Percentiles rank a stretch among this genome's conserved stretches.
Evolutionary conservation across 2,113 vertebrate species (phyloP).

Genomic region (Panthera uncia): DNA sequence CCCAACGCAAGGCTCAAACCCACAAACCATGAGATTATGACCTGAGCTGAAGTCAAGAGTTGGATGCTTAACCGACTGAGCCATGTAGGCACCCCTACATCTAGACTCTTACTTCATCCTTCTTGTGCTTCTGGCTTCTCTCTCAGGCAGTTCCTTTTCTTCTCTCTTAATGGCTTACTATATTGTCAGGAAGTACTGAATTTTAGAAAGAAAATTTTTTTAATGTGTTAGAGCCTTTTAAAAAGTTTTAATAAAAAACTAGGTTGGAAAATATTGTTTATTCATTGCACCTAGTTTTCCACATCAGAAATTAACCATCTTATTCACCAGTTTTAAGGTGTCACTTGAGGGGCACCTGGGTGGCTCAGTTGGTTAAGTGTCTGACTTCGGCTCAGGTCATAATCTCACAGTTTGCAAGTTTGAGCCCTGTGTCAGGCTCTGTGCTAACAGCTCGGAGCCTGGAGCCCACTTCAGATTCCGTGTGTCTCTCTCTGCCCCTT

Average conservation of each 20-base stretch:
- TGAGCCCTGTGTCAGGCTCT: too few species aligned
- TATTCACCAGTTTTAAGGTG: neutral
- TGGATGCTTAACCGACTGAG: too few species aligned
- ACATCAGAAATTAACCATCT: neutral
- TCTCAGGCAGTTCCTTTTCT: neutral
- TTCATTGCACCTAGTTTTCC: neutral
- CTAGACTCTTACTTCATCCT: neutral
- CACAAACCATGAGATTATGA: too few species aligned
- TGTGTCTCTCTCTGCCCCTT: too few species aligned
- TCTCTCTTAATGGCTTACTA: neutral
- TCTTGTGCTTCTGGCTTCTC: neutral
- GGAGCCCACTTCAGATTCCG: too few species aligned
- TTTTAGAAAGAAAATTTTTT: neutral
- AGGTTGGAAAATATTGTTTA: slow-evolving; percentile 15
- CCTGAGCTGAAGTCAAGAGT: too few species aligned
- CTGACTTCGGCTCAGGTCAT: too few species aligned
- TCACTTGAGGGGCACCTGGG: neutral
- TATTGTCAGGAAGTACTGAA: neutral
- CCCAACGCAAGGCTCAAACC: too few species aligned
- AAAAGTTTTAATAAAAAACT: neutral
- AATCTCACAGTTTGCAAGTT: too few species aligned
- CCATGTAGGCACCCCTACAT: too few species aligned
- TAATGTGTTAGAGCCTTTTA: neutral
- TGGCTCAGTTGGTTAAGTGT: too few species aligned
- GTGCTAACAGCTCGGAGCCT: too few species aligned